Evolutionary conservation across 2,888 invertebrate species (phyloP), one percentile per base, ranked within the genome.

Genomic region (Oxyscelio sp.): DNA sequence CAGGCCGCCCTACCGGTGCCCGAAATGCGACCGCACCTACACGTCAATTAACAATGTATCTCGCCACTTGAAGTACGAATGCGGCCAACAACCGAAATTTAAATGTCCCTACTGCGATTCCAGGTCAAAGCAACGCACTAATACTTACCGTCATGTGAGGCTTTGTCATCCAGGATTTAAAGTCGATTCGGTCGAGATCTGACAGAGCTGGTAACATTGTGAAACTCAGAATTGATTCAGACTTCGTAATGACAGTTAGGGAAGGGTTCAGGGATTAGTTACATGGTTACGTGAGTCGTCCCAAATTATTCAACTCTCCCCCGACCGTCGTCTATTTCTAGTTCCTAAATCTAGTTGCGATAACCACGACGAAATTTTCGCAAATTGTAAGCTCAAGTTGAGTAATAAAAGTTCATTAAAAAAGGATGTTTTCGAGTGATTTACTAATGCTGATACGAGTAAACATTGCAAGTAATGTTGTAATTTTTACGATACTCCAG

Each of bases 1-100:
- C 6, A 48, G 52, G n/a, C 70, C 75, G 15, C 59, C 66, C n/a
- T 80, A 52, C 48, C 87, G 85, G 0, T 92, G 92, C 50, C 88
- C 89, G 0, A 89, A 83, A 3, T 94, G 94, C 80, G 89, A 89
- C n/a, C 91, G 93, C 17, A 80, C 50, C 61, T 86, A 86, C 71
- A 86, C 70, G 43, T 83, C 85, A 9, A 80, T 77, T 38, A 83
- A 85, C 59, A 85, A 85, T 52, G 83, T 85, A 21, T 66, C 78
- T 11, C 80, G 83, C 6, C 89, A 89, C 52, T 80, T 84, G 43
- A 85, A 88, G 54, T 89, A 88, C 65, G 89, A 89, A 50, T 89
- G 89, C 54, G 87, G 86, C 5, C 71, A 83, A 21, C 80, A 83
- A 38, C 87, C 88, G 2, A 83, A 87, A 56, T 89, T 87, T 68